Evolutionary conservation across 2,888 invertebrate species (phyloP), one percentile per base, ranked within the genome.

Genomic region (Thyatira batis): DNA sequence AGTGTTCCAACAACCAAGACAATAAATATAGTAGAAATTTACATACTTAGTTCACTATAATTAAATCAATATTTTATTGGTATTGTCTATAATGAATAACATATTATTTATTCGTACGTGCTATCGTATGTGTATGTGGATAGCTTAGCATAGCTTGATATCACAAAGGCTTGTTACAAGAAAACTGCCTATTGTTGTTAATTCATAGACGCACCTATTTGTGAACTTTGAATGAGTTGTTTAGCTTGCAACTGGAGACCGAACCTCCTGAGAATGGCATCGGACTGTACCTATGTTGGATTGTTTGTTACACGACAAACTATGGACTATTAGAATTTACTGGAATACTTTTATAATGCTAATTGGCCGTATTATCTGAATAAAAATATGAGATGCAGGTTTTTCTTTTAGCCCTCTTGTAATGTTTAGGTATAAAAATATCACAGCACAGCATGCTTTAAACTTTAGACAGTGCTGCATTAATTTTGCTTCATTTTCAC

Each of bases 161-260:
- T 81, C 78, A 89, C 89, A 89, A 89, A 85, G 87, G 86, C 83
- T 73, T 82, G 80, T 88, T 87, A 86, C 78, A 72, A 73, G 82
- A 78, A 87, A 89, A 90, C 76, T 69, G 77, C 75, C 89, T 78
- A 89, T 91, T 90, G 90, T 90, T 83, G 72, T 71, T 78, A 81
- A 70, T 80, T 79, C 78, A 85, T 82, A 83, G 82, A 81, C 75
- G 67, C 65, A 67, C 71, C 80, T 82, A 83, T 78, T 78, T 69
- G 74, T 70, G 76, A 71, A 71, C 73, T 71, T 72, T 80, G 75
- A 82, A 84, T 81, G 78, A 75, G 74, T 74, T 85, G 84, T 87
- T 87, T 84, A 71, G 69, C 58, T 75, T 77, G 83, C 66, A 86
- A 89, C 77, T 68, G 69, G 85, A 87, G 60, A 72, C 78, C 63